Evolutionary conservation across 2,113 vertebrate species (phyloP).

Genomic region (Myiozetetes cayanensis): DNA sequence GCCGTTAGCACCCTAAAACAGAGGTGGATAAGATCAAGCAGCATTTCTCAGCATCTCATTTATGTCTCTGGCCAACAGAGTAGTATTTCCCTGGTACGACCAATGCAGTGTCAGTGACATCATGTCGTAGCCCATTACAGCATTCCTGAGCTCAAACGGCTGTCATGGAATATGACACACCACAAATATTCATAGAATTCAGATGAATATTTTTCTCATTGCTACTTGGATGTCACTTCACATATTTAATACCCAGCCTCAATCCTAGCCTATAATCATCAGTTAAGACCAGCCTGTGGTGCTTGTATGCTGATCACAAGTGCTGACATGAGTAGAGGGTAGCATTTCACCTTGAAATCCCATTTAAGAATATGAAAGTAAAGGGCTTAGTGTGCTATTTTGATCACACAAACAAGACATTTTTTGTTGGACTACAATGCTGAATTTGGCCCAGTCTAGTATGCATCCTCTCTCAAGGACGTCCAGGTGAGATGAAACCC

Average conservation of each 20-base stretch:
- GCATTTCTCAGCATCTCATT: not conserved
- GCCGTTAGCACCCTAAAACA: not conserved
- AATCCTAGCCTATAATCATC: not conserved
- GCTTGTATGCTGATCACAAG: not conserved
- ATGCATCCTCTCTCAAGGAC: not conserved
- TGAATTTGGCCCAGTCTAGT: not conserved
- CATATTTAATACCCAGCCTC: not conserved
- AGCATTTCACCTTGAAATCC: not conserved
- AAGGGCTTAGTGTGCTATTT: not conserved
- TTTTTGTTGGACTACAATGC: not conserved
- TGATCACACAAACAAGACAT: not conserved
- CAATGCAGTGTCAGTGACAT: not conserved
- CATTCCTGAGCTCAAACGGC: not conserved
- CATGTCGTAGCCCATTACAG: not conserved
- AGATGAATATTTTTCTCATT: not conserved
- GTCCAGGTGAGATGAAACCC: not conserved
- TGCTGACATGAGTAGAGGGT: not conserved
- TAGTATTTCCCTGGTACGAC: not conserved
- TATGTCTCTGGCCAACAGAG: not conserved
- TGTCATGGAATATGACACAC: not conserved
- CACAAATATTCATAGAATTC: conserved; percentile 16
- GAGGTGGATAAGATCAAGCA: not conserved
- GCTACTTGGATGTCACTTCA: not conserved
- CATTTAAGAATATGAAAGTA: not conserved
- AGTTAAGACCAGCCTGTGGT: not conserved